Percentiles rank a stretch among this genome's conserved stretches.
Evolutionary conservation across 2,888 invertebrate genomes (phyloP).

Genomic region (Alloplasta piceator): DNA sequence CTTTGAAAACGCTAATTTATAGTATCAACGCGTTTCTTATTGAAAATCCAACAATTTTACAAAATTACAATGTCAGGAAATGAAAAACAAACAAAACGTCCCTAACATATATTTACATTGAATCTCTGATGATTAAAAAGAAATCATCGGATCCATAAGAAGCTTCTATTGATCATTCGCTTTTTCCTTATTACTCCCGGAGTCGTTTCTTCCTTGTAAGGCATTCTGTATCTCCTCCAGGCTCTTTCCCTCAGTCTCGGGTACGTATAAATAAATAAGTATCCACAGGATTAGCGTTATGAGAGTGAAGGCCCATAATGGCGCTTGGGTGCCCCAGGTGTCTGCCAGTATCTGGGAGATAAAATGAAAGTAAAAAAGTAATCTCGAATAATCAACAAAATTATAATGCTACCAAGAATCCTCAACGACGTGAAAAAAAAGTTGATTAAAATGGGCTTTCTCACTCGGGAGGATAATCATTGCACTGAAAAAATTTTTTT

Average conservation of each 20-base stretch:
- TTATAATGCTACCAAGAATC: neutral
- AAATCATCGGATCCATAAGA: no score
- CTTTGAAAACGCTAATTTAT: no score
- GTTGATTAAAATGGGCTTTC: no score
- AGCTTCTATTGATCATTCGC: neutral
- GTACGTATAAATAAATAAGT: constrained; percentile 78
- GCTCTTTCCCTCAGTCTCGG: constrained; percentile 81
- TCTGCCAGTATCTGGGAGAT: constrained; percentile 74
- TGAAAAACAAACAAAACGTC: neutral
- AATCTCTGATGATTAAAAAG: no score
- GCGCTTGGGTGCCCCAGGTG: constrained; percentile 75
- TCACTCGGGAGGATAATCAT: no score
- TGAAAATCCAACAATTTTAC: no score
- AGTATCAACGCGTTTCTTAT: no score
- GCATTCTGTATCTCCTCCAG: constrained; percentile 80
- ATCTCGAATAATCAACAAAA: neutral
- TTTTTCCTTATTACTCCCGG: constrained; percentile 27
- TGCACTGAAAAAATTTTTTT: no score
- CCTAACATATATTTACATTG: no score
- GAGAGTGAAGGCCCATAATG: constrained; percentile 77
- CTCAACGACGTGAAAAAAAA: neutral
- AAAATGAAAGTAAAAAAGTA: no score
- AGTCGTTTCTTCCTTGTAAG: constrained; percentile 67
- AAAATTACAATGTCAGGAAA: no score
- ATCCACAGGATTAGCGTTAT: constrained; percentile 78